Base-by-base conservation (phyloP, 2,888 invertebrate species). In the Amaurobius ferox region DNA sequence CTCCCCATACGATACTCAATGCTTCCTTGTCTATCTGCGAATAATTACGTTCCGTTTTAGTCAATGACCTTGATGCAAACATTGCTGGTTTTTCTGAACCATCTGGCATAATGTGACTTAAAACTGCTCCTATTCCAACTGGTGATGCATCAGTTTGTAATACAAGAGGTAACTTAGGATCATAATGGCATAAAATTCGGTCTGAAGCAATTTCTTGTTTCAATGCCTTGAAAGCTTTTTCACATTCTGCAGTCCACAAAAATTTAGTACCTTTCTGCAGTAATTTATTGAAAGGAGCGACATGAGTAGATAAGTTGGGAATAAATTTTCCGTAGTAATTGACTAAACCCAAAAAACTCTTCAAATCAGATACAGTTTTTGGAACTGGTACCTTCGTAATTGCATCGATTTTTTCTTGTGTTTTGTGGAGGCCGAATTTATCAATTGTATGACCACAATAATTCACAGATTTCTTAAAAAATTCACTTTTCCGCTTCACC, bases 21-120 rank as follows among this genome's bases (percentile, higher is more conserved):
- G 91, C 91, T 88, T 91, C 91, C 88, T 90, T 90, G 71, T 91
- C 90, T 16, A 91, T 87, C 88, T 91, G 90, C 23, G 90, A 89
- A 88, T 91, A 91, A 26, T 90, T 89, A 55, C 88, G 86, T 85
- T 91, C 90, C 6, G 90, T 85, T 48, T 32, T 61, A 19, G 89
- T 90, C 26, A 91, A 86, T 3, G 89, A 88, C 78, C 90, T 89
- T 70, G 91, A 92, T 0, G 91, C 91, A 88, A 91, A 92, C 0
- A 90, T 89, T 35, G 92, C 91, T 2, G 92, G 91, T 87, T 90
- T 85, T 79, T 91, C 91, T 16, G 88, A 81, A n/a, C 90, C 90
- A 88, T 91, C 90, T 29, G 80, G 77, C 70, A 88, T 90, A 30
- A 88, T 83, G 79, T 91, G 91, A 1, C 89, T 90, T 23, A 91